A percentile compares a stretch with the other conserved stretches of the same genome.
phyloP scores from a whole-genome alignment of 2,888 invertebrate genomes.

The Drosophila neotestacea region DNA sequence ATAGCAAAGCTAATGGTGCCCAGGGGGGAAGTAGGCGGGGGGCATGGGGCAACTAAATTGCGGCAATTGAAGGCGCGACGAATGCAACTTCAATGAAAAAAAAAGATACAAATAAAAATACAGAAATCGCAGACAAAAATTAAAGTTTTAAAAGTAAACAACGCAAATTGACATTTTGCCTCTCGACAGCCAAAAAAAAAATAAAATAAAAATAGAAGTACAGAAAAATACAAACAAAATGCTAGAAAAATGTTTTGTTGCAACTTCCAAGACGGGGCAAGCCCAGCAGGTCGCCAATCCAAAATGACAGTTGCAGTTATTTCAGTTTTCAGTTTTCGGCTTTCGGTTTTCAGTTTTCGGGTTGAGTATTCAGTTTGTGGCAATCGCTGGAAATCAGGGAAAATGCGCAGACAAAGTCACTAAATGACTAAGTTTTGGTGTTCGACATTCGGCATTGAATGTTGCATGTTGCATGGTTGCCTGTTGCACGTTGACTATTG shows the following conservation, averaged over 20 bases:
- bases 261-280: constrained; percentile 59
- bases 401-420: constrained; percentile 55
- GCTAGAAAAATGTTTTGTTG: constrained; percentile 48
- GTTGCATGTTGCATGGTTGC: constrained; percentile 53
- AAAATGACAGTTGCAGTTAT: constrained; percentile 82
- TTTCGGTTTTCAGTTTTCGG: constrained; percentile 35
- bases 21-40: constrained; percentile 3
- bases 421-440: constrained; percentile 71
- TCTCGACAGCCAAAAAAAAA: constrained; percentile 54
- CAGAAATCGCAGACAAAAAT: constrained; percentile 62
- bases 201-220: constrained; percentile 9
- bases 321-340: constrained; percentile 33
- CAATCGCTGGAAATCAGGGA: constrained; percentile 51
- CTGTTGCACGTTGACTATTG: constrained; percentile 17
- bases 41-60: constrained; percentile 55
- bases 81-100: constrained; percentile 67
- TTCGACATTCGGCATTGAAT: constrained; percentile 63
- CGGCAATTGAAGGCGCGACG: constrained; percentile 79
- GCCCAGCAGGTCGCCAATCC: constrained; percentile 79
- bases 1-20: constrained; percentile 66
- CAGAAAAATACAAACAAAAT: constrained; percentile 9
- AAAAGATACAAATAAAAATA: constrained; percentile 12
- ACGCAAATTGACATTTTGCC: constrained; percentile 79
- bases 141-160: constrained; percentile 77
- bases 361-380: constrained; percentile 25